Base-by-base conservation (phyloP, 2,888 invertebrate species). In the Syritta pipiens region DNA sequence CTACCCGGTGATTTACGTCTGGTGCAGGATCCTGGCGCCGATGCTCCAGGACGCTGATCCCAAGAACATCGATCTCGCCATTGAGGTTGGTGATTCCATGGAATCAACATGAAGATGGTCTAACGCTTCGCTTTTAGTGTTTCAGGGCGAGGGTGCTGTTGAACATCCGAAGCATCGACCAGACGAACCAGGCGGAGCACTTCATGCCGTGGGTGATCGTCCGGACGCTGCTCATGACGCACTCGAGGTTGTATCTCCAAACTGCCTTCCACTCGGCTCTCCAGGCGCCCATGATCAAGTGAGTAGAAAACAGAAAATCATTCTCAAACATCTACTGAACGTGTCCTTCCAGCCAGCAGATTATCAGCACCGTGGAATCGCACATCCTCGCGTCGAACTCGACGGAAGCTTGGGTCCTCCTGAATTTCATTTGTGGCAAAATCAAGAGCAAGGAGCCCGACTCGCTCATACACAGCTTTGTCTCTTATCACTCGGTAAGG, bases 171-270 rank as follows among this genome's bases (percentile, higher is more conserved):
- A 84, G 88, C 1, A 82, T 88, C 44, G 89, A 88, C 62, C 84
- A 84, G 68, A 86, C 87, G 2, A 88, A 88, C 82, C 82, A 84
- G 44, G 84, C 88, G 0, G 85, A 85, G 51, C 86, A 88, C 74
- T 86, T 86, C 49, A 85, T 88, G 85, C 89, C 88, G 7, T 88
- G 88, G 88, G 84, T 85, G 1, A 88, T 88, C 40, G 81, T 88
- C 28, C 82, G 86, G 4, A 86, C 86, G 0, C 63, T 88, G 14
- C 65, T 88, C 0, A 83, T 82, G 1, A 84, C 85, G 0, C 86
- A 88, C 55, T 84, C 86, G 0, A 84, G 88, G 1, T 84, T 86
- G 4, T 88, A 87, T 81, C 65, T 88, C 12, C 86, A 88, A 57
- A 83, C 82, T 5, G 83, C 86, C 32, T 84, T 88, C 10, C 83